Evolutionary conservation across 1,140 invertebrate species (phyloP), one percentile per base, ranked within the genome.

Genomic region (Penaeus chinensis): DNA sequence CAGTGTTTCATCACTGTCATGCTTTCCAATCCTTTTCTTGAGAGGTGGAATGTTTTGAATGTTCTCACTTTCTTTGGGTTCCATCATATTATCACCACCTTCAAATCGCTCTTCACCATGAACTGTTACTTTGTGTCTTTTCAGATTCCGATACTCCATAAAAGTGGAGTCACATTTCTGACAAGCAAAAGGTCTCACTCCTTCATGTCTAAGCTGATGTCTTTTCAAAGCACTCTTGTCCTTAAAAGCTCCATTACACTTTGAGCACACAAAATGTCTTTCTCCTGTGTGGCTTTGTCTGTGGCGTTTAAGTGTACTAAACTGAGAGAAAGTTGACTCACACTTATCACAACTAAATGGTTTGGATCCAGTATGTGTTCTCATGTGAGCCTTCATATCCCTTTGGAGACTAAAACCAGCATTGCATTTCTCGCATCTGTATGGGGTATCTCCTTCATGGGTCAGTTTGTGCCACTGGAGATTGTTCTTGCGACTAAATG

Each of bases 101-200:
- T 89, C 86, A 82, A 84, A 84, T 3, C 86, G 85, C n/a, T 89
- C 74, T 76, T 90, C 86, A 47, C 84, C 74, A 84, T 90, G 89
- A 47, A 90, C 85, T 20, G 87, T 86, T n/a, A 90, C 85, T 80
- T 80, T 85, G 24, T 90, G 89, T 24, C 89, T 76, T 76, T 87
- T 89, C 65, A 88, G 79, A 47, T 90, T 90, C 54, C 89, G 89
- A n/a, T 84, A 89, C 74, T 90, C 89, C 65, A 88, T 89, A 71
- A 90, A 90, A 3, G 87, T 85, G n/a, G 89, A 84, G 69, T 89
- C 84, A 82, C 89, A 90, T 22, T 86, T 79, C 22, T 81, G 62
- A 66, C 89, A 90, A 32, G 66, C 62, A 76, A 71, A 89, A 19
- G 89, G 89, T 69, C 81, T 89, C 19, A 87, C 88, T 27, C 78